Base-by-base conservation (phyloP, 2,797 vertebrate genomes). In the Bradypodion ventrale region DNA sequence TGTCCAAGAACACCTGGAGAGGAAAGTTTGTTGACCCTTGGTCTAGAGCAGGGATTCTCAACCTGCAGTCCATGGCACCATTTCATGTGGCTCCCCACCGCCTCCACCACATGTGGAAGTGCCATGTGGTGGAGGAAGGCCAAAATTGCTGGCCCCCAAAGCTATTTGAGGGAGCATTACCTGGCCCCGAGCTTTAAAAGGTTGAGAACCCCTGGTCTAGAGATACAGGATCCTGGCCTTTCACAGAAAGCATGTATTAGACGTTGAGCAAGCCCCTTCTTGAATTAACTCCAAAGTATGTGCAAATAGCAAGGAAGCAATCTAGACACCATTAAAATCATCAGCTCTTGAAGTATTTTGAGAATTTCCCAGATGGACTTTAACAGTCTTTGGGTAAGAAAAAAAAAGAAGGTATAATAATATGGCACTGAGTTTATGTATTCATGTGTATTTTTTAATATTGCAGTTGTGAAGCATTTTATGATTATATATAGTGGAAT, bases 281-380 rank as follows among this genome's bases (percentile, higher is more conserved):
- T 84, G 59, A 76, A 59, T 59, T 84, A 76, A 35, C 65, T 29
- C 27, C 46, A 75, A 77, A 46, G 37, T 44, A 7, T 83, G 78
- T 65, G 59, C n/a, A 84, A 84, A 70, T 23, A 44, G 75, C 37
- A 65, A 72, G 29, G 49, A 80, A 65, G 80, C 60, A 65, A 27
- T 16, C 15, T 40, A 40, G 29, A 73, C 69, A 19, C 65, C 27
- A 60, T 6, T 46, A 65, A 77, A 81, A 42, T 40, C 12, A 70
- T 68, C 70, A n/a, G 42, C 70, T 70, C 63, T 75, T 69, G 49
- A 79, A 69, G n/a, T 82, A 68, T 75, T 87, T 62, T 80, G 83
- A 77, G 66, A 84, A 83, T 69, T 70, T 65, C 13, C 37, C 49
- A 56, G 76, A 75, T 75, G 62, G 60, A 73, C 35, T 87, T 77